A percentile compares a stretch with the other conserved stretches of the same genome.
Conservation (phyloP, 2,113 vertebrate genomes). For the Nyctereutes procyonoides region DNA sequence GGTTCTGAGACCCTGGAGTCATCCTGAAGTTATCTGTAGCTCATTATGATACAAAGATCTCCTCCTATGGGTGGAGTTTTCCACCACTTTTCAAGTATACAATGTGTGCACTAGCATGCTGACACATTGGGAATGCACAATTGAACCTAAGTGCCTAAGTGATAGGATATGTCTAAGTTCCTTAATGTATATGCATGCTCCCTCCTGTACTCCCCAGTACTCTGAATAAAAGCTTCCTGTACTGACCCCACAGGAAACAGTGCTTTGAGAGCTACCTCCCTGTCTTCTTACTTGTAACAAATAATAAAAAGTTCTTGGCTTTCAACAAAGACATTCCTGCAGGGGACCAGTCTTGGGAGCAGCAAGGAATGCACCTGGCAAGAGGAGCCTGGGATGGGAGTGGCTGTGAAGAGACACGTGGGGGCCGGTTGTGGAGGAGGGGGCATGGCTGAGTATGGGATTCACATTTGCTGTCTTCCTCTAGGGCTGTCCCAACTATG, state of each 20-base stretch:
- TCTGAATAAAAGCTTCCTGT: background rate
- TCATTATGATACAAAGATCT: background rate
- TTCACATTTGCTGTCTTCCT: background rate
- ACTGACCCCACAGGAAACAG: background rate
- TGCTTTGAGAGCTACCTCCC: background rate
- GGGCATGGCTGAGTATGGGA: fast-evolving
- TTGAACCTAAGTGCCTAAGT: background rate
- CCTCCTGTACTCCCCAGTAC: background rate
- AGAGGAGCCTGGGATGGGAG: background rate
- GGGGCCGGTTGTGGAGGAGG: background rate
- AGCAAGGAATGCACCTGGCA: no score
- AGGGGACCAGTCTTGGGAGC: background rate
- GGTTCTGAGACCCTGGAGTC: background rate
- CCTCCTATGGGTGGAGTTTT: background rate
- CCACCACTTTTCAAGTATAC: background rate
- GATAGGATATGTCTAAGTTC: background rate
- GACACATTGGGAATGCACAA: background rate
- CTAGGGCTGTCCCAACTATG: background rate
- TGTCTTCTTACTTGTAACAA: background rate
- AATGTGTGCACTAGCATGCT: background rate
- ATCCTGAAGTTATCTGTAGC: background rate
- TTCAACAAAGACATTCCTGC: background rate
- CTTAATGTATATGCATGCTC: background rate
- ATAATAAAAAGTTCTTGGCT: background rate
- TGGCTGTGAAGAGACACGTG: no score